phyloP scores from a whole-genome alignment of 2,797 vertebrate genomes.

The Enteromius argenteus region DNA sequence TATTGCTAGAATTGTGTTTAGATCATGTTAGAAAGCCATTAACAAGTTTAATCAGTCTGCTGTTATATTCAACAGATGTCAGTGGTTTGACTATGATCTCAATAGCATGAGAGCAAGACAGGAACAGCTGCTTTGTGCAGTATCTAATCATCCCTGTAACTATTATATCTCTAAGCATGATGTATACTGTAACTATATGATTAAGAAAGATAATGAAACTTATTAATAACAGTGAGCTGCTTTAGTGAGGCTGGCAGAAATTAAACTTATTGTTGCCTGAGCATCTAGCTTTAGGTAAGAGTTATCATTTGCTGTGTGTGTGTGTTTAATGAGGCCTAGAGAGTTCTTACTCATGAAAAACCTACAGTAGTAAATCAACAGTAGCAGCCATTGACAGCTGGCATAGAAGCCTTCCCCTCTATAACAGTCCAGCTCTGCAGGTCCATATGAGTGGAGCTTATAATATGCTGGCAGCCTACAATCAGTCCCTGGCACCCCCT shows the following conservation, averaged over 20 bases:
- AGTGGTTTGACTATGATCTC: background rate
- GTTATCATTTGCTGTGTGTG: conserved; percentile 1
- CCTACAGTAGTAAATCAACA: conserved; percentile 8
- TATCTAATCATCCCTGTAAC: background rate
- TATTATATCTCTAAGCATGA: background rate
- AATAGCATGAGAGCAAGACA: background rate
- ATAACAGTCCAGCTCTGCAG: background rate
- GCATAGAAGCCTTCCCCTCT: background rate
- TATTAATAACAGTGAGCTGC: background rate
- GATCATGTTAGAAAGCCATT: background rate
- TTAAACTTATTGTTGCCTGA: background rate
- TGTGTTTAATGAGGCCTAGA: background rate
- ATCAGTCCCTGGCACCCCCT: conserved; percentile 42
- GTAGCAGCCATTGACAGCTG: conserved; percentile 4
- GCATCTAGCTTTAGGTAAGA: background rate
- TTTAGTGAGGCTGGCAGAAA: background rate
- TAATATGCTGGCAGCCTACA: conserved; percentile 36
- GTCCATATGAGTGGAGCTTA: conserved; percentile 28
- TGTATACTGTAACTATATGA: background rate
- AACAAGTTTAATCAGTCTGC: background rate
- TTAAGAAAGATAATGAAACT: background rate
- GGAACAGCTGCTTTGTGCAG: too few species aligned
- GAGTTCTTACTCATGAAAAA: background rate
- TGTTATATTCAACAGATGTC: background rate
- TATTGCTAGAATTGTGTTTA: background rate